Percentiles rank a stretch among this genome's conserved stretches.
Conservation (phyloP, 2,888 invertebrate species). For the Heteromyza rotundicornis region DNA sequence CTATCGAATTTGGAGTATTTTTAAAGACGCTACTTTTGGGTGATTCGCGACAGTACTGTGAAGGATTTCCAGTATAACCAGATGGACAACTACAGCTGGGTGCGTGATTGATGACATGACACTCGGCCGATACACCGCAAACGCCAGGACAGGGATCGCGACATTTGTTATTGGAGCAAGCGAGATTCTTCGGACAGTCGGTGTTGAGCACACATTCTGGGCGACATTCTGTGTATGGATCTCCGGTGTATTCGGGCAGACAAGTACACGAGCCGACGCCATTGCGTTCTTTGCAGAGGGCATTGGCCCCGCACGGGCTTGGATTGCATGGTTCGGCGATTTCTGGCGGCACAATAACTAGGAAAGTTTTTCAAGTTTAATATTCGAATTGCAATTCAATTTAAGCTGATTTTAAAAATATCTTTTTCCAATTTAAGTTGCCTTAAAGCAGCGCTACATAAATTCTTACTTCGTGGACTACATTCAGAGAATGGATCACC, state of each 20-base stretch:
- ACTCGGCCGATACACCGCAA: conserved; percentile 81
- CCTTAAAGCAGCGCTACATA: not conserved
- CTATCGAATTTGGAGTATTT: not conserved
- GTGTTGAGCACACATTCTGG: conserved; percentile 86
- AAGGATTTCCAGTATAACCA: conserved; percentile 81
- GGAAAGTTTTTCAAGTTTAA: conserved; percentile 18
- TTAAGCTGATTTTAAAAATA: not conserved
- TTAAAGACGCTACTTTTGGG: conserved; percentile 65
- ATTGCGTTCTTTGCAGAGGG: conserved; percentile 81
- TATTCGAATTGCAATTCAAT: not conserved
- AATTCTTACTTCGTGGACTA: conserved; percentile 66
- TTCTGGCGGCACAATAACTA: conserved; percentile 65
- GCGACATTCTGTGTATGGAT: conserved; percentile 84
- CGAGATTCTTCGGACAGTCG: conserved; percentile 77
- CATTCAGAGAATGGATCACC: conserved; percentile 87
- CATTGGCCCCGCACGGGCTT: conserved; percentile 86
- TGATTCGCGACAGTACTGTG: conserved; percentile 65
- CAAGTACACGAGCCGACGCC: conserved; percentile 86
- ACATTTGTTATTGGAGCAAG: conserved; percentile 86
- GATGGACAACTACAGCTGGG: conserved; percentile 81
- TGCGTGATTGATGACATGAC: conserved; percentile 80
- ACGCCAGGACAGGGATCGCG: conserved; percentile 82
- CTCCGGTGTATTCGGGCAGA: conserved; percentile 81
- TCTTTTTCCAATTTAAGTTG: too few species aligned
- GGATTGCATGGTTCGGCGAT: conserved; percentile 78